Base-by-base conservation (phyloP, 2,888 invertebrate genomes). In the Tipula unca region DNA sequence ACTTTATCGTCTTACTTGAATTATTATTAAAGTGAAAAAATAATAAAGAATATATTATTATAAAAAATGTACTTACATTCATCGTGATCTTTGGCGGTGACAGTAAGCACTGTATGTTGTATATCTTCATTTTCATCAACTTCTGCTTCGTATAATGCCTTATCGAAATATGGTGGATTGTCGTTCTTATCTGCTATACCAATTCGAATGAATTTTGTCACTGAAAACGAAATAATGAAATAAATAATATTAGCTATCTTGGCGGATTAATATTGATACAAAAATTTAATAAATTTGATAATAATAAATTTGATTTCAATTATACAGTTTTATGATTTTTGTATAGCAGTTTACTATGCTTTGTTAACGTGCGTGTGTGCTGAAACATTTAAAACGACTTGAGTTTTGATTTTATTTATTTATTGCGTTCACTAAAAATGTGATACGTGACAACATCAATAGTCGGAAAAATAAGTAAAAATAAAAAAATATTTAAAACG, bases 181-280 rank as follows among this genome's bases (percentile, higher is more conserved):
- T 99, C 99, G 95, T 99, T 99, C 93, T 98, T 98, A 93, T 99
- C 99, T 89, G 98, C 98, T 90, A 99, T 98, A 89, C 97, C 98
- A 92, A 99, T 98, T 89, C 98, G 97, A 92, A 98, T 98, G 93
- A 98, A 98, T 93, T 98, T 98, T 88, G 98, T 98, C 92, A 98
- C 98, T 98, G 94, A n/a, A 94, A 89, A 88, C 88, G 25, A 87
- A 86, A 87, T 86, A 87, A 85, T 13, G 2, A 69, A 85, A 85
- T 39, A 39, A 17, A 29, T 29, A 39, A 84, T 17, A 29, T 29
- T 85, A 32, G 82, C 69, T 85, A 82, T 85, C 82, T 13, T n/a
- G n/a, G n/a, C n/a, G n/a, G 6, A 0, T 48, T 48, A 48, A 48
- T 17, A 17, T 17, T 69, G 13, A 10, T 10, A 13, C n/a, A 10